Conservation (phyloP, 2,113 vertebrate genomes). For the Callocephalon fimbriatum region DNA sequence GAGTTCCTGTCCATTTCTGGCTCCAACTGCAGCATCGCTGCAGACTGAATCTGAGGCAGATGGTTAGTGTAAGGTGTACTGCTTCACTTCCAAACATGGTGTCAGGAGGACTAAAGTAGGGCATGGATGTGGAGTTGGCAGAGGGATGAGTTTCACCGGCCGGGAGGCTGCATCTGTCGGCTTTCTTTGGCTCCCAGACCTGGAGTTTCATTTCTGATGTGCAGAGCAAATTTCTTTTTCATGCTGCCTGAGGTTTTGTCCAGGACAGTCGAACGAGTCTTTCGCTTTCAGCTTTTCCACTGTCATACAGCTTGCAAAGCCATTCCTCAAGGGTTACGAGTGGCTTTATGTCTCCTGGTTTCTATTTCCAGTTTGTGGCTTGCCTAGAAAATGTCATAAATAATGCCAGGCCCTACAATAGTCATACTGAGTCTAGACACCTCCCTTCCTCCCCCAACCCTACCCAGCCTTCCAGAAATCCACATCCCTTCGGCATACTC, state of each 20-base stretch:
- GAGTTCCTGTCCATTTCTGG: neutral
- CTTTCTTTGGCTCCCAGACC: neutral
- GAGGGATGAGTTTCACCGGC: neutral
- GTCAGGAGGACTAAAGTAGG: conserved; percentile 7
- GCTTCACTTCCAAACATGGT: conserved; percentile 24
- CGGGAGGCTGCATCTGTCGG: neutral
- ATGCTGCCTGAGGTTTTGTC: conserved; percentile 14
- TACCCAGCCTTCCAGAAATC: conserved; percentile 59
- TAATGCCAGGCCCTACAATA: conserved; percentile 69
- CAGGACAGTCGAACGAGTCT: neutral
- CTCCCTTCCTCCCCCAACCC: conserved; percentile 62
- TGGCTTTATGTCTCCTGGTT: conserved; percentile 64
- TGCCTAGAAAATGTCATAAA: conserved; percentile 71
- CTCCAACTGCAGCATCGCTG: neutral
- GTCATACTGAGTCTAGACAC: conserved; percentile 71
- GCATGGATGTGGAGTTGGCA: neutral
- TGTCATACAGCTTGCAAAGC: conserved; percentile 57
- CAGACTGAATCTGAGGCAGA: neutral
- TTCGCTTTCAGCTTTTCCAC: conserved; percentile 59
- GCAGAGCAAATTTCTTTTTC: conserved; percentile 36
- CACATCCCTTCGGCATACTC: neutral
- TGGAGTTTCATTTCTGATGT: conserved; percentile 5
- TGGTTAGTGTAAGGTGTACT: conserved; percentile 39
- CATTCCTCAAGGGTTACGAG: conserved; percentile 58
- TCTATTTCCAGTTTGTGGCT: conserved; percentile 63